phyloP scores from a whole-genome alignment of 1,140 invertebrate genomes.

The Procambarus virginalis region DNA sequence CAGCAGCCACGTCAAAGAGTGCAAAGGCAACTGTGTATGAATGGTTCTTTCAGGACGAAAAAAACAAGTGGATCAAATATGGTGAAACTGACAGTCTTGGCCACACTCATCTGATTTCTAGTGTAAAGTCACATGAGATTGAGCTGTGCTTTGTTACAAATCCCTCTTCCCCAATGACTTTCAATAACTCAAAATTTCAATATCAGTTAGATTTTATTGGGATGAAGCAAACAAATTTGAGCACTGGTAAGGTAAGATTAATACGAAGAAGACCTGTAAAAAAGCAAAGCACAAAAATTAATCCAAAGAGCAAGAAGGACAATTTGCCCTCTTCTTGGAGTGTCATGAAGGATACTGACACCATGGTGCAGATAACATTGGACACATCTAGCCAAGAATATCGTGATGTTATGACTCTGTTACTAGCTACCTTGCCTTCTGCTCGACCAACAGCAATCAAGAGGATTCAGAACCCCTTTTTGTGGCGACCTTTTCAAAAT shows the following conservation, averaged over 20 bases:
- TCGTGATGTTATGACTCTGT: constrained; percentile 20
- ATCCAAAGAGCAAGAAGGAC: neutral
- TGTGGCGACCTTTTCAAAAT: constrained; percentile 37
- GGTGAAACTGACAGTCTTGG: constrained; percentile 32
- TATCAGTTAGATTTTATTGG: constrained; percentile 38
- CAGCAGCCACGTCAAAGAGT: neutral
- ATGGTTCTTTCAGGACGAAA: constrained; percentile 38
- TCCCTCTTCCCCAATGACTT: neutral
- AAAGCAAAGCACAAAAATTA: neutral
- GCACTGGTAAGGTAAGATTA: constrained; percentile 20
- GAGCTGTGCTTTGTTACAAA: constrained; percentile 31
- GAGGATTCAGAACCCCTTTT: constrained; percentile 47
- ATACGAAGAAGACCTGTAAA: constrained; percentile 24
- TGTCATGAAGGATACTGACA: constrained; percentile 21
- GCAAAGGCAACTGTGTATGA: constrained; percentile 44
- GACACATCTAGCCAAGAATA: constrained; percentile 20
- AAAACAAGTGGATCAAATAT: constrained; percentile 48
- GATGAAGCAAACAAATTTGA: constrained; percentile 45
- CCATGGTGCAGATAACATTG: neutral
- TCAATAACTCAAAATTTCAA: neutral
- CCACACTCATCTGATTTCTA: neutral
- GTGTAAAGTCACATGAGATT: constrained; percentile 21
- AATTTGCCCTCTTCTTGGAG: constrained; percentile 24
- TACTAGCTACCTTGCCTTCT: constrained; percentile 33
- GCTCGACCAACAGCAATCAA: neutral